A percentile compares a stretch with the other conserved stretches of the same genome.
Evolutionary conservation across 2,797 vertebrate species (phyloP).

Genomic region (Poeciliopsis infans): DNA sequence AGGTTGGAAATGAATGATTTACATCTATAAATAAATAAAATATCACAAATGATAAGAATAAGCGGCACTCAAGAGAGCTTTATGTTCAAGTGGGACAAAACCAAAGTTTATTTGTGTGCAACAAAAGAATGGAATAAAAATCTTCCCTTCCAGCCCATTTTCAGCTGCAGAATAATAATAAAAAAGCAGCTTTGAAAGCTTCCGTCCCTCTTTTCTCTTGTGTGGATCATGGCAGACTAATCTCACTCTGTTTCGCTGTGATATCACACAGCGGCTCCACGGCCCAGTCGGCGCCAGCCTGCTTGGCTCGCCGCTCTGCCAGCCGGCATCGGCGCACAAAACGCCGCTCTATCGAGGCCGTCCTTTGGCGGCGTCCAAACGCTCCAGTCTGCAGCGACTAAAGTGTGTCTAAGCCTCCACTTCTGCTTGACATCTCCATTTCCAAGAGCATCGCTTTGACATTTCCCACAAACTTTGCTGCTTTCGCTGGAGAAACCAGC

Average conservation of each 20-base stretch:
- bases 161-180: slow-evolving; percentile 33
- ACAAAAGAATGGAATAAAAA: slow-evolving; percentile 14
- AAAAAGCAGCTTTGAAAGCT: slow-evolving; percentile 43
- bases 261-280: slow-evolving; percentile 72
- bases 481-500: background rate
- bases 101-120: slow-evolving; percentile 8
- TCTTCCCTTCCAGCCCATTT: slow-evolving; percentile 20
- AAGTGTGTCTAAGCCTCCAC: slow-evolving; percentile 16
- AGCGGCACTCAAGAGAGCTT: slow-evolving; percentile 5
- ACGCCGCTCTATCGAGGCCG: slow-evolving; percentile 37
- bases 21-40: background rate
- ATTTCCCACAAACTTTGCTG: background rate
- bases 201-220: slow-evolving; percentile 54
- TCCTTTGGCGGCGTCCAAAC: slow-evolving; percentile 36
- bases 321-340: slow-evolving; percentile 32
- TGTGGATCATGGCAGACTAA: slow-evolving; percentile 73
- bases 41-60: slow-evolving; percentile 11
- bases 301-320: slow-evolving; percentile 46
- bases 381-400: slow-evolving; percentile 11
- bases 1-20: slow-evolving; percentile 27
- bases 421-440: slow-evolving; percentile 1
- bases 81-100: slow-evolving; percentile 15
- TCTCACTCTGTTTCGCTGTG: slow-evolving; percentile 79
- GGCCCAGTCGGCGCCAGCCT: slow-evolving; percentile 53
- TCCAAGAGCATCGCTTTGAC: background rate